Base-by-base conservation (phyloP, 2,113 vertebrate genomes). In the Callionymus lyra region DNA sequence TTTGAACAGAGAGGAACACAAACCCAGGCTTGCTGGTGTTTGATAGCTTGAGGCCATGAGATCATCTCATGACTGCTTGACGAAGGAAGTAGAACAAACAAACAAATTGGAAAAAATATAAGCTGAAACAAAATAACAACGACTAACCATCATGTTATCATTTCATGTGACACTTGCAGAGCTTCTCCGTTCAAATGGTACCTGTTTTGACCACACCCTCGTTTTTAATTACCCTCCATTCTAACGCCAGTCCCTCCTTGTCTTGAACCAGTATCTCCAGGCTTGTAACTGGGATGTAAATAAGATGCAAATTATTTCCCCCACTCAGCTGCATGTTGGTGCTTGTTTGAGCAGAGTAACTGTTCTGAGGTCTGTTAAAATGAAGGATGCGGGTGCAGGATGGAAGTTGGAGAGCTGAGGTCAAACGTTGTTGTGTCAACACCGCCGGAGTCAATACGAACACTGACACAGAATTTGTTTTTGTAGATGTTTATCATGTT, bases 301-400 rank as follows among this genome's bases (percentile, higher is more conserved):
- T 85, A 16, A 84, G 64, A 87, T 87, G 84, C 81, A 87, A 87
- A 87, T 85, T 38, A 4, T 47, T 36, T 75, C 52, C 38, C 44
- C n/a, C 21, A 49, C 21, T 27, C 8, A 8, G 21, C 8, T 27
- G 45, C 77, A 16, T 75, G 77, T 70, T 12, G 19, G 35, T 50
- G 50, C 69, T 56, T 59, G 70, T 67, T 49, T 45, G 50, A 57
- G 53, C 13, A 11, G 13, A 50, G 11, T 63, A 68, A 67, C 66
- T 56, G 68, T 50, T 17, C 2, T 19, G 43, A 59, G 34, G 56
- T 63, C 31, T 55, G 49, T 48, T 44, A 18, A 50, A 50, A 59
- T 37, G n/a, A 15, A 51, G 50, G 27, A 45, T 10, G 32, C 6
- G 33, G 14, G 44, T 11, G 40, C 34, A 47, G 34, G 27, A 16